A percentile compares a stretch with the other conserved stretches of the same genome.
Evolutionary conservation across 2,113 vertebrate species (phyloP).

Genomic region (Choloepus hoffmanni): DNA sequence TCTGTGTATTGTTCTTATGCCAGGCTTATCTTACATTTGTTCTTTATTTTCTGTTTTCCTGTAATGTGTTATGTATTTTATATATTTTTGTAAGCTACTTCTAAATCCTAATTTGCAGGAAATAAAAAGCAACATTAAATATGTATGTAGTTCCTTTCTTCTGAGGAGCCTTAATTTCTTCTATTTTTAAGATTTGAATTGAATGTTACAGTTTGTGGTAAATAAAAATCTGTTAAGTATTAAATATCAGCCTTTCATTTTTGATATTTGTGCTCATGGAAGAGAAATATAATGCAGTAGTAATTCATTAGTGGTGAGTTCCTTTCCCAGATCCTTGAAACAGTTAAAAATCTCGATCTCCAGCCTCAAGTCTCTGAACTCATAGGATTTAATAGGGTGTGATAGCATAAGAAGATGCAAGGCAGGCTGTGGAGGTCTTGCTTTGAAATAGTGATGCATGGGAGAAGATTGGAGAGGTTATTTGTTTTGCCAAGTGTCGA

Average conservation of each 20-base stretch:
- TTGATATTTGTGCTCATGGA: neutral
- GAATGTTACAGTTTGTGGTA: neutral
- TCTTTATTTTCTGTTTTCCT: neutral
- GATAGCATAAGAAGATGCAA: neutral
- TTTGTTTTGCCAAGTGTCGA: neutral
- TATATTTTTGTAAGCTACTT: constrained; percentile 6
- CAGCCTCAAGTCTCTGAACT: neutral
- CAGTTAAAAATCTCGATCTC: neutral
- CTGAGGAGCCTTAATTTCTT: constrained; percentile 20
- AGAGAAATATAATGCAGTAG: neutral
- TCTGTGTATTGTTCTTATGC: neutral
- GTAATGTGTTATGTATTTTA: neutral
- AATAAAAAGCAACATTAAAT: neutral
- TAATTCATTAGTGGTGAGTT: neutral
- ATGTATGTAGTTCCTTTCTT: neutral
- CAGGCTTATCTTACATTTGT: neutral
- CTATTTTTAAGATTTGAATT: neutral
- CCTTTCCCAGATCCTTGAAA: neutral
- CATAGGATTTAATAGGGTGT: neutral
- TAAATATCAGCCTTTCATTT: neutral
- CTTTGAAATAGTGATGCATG: neutral
- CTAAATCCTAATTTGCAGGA: neutral
- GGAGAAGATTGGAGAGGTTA: neutral
- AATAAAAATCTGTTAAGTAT: neutral
- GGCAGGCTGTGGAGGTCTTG: neutral